Evolutionary conservation across 2,113 vertebrate genomes (phyloP).

Genomic region (Pavo muticus): DNA sequence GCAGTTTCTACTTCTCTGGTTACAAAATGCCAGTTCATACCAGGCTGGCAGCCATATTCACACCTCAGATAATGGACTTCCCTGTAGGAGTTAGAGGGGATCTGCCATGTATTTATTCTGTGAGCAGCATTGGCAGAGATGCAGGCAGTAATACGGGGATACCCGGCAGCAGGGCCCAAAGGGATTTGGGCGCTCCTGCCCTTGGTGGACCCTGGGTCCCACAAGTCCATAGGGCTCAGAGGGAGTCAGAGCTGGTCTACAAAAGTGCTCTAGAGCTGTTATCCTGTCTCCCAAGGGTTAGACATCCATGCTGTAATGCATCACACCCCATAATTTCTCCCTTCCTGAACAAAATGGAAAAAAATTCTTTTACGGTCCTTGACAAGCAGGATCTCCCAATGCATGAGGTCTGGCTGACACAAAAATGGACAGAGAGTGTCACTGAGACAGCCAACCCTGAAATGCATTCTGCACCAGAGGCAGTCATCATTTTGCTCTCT

Average conservation of each 20-base stretch:
- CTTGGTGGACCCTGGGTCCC: accelerated
- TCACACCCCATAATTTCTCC: neutral
- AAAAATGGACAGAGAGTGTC: neutral
- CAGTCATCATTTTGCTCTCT: neutral
- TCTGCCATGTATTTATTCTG: neutral
- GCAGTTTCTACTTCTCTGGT: neutral
- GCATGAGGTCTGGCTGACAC: accelerated
- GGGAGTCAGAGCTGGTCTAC: neutral
- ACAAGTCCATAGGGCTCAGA: neutral
- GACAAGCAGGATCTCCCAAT: neutral
- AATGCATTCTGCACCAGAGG: neutral
- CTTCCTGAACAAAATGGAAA: neutral
- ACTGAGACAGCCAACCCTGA: neutral
- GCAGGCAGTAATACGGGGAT: neutral
- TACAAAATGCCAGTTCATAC: neutral
- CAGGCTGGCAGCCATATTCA: neutral
- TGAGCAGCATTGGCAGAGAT: neutral
- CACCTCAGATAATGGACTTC: neutral
- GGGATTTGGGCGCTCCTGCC: neutral
- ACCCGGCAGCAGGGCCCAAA: neutral
- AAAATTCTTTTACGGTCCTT: neutral
- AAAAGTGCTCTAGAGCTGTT: neutral
- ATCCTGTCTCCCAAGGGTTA: neutral
- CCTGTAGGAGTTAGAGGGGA: neutral
- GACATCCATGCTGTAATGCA: neutral